Percentiles rank a stretch among this genome's conserved stretches.
Conservation (phyloP, 2,113 vertebrate species). For the Rhombomys opimus region DNA sequence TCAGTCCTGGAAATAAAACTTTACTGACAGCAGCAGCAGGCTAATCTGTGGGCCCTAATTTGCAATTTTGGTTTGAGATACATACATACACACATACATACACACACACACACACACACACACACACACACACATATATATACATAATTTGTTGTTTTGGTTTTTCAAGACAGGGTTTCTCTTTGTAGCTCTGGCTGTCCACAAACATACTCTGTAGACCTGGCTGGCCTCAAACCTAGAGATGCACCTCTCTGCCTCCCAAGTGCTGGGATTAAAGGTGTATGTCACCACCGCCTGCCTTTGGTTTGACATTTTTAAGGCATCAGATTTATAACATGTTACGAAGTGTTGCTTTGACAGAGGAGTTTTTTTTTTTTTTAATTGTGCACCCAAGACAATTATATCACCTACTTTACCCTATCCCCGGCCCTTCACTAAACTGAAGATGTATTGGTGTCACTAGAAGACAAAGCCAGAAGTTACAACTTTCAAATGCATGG, state of each 20-base stretch:
- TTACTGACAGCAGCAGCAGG: neutral
- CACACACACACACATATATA: too few species aligned
- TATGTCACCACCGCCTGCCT: too few species aligned
- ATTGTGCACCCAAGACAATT: neutral
- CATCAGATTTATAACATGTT: neutral
- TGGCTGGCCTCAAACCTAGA: too few species aligned
- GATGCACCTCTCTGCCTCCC: too few species aligned
- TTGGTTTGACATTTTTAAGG: neutral
- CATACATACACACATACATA: too few species aligned
- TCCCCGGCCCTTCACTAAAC: neutral
- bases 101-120: too few species aligned
- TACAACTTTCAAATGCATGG: neutral
- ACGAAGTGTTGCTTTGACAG: neutral
- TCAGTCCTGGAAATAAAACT: constrained; percentile 1
- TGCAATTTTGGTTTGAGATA: neutral
- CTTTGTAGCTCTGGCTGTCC: too few species aligned
- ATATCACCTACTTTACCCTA: neutral
- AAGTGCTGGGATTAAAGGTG: too few species aligned
- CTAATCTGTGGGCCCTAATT: neutral
- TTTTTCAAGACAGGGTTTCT: too few species aligned
- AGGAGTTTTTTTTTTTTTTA: neutral
- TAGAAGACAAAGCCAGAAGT: constrained; percentile 34
- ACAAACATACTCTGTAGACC: too few species aligned
- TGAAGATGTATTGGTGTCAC: neutral
- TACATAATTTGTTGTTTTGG: too few species aligned